A percentile compares a stretch with the other conserved stretches of the same genome.
phyloP scores from a whole-genome alignment of 2,888 invertebrate genomes.

The Epiblema foenella region DNA sequence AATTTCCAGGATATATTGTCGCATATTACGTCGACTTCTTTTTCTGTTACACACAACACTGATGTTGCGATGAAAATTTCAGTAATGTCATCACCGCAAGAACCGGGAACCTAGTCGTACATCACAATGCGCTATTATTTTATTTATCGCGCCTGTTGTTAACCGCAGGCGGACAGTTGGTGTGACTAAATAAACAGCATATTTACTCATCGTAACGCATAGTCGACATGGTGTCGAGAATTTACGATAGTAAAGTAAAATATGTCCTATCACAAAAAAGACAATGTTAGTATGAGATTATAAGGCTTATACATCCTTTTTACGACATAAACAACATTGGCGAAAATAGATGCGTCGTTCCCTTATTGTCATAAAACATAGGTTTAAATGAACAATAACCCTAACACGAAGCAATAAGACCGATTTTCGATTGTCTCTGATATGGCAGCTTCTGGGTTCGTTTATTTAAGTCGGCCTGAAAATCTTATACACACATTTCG shows the following conservation, averaged over 20 bases:
- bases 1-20: too few relatives aligned
- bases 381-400: slow-evolving; percentile 34
- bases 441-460: slow-evolving; percentile 18
- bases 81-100: neutral
- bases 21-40: too few relatives aligned
- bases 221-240: slow-evolving; percentile 54
- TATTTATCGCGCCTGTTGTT: slow-evolving; percentile 18
- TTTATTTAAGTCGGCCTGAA: slow-evolving; percentile 38
- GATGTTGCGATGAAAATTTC: neutral
- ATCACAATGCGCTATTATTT: neutral
- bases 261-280: neutral
- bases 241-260: slow-evolving; percentile 61
- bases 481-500: slow-evolving; percentile 40
- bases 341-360: slow-evolving; percentile 59
- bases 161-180: slow-evolving; percentile 20
- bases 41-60: too few relatives aligned
- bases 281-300: neutral
- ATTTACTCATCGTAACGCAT: slow-evolving; percentile 56
- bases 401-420: slow-evolving; percentile 5
- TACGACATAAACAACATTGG: slow-evolving; percentile 40
- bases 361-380: slow-evolving; percentile 58
- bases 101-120: slow-evolving; percentile 1
- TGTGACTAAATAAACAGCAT: slow-evolving; percentile 32
- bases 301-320: slow-evolving; percentile 10
- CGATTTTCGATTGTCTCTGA: slow-evolving; percentile 6